phyloP scores from a whole-genome alignment of 2,888 invertebrate genomes.

The Cryptus armator region DNA sequence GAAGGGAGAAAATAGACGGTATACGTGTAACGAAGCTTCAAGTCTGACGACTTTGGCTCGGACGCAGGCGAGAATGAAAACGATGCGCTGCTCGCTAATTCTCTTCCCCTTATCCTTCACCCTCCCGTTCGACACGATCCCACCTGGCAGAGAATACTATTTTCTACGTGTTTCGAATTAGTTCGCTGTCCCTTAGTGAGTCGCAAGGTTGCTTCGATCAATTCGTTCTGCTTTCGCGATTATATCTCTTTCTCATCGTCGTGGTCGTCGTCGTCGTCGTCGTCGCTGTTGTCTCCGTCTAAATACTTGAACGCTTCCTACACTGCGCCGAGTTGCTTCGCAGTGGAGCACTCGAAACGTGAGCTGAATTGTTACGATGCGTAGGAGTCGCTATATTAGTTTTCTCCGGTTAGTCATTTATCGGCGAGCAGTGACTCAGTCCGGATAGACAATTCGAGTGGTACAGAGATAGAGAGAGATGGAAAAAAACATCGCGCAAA shows the following conservation, averaged over 20 bases:
- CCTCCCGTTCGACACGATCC: background rate
- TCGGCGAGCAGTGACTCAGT: constrained; percentile 43
- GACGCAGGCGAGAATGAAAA: constrained; percentile 38
- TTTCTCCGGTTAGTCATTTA: constrained; percentile 50
- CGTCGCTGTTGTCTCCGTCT: too few relatives aligned
- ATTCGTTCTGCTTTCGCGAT: constrained; percentile 36
- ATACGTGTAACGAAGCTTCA: background rate
- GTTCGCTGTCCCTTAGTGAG: constrained; percentile 27
- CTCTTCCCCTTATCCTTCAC: background rate
- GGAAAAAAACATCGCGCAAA: too few relatives aligned
- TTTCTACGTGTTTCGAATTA: constrained; percentile 50
- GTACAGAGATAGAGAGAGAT: background rate
- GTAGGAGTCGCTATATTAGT: constrained; percentile 55
- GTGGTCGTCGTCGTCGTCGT: background rate
- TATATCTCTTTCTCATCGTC: constrained; percentile 6
- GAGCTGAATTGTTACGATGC: constrained; percentile 42
- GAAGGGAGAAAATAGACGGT: constrained; percentile 8
- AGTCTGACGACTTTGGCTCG: background rate
- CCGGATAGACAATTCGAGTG: constrained; percentile 15
- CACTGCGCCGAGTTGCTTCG: background rate
- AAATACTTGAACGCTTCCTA: background rate
- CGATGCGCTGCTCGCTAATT: constrained; percentile 49
- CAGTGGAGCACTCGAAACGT: constrained; percentile 1
- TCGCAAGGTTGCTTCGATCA: constrained; percentile 27
- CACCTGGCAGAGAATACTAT: constrained; percentile 21